A percentile compares a stretch with the other conserved stretches of the same genome.
phyloP scores from a whole-genome alignment of 2,797 vertebrate genomes.

The Echiichthys vipera region DNA sequence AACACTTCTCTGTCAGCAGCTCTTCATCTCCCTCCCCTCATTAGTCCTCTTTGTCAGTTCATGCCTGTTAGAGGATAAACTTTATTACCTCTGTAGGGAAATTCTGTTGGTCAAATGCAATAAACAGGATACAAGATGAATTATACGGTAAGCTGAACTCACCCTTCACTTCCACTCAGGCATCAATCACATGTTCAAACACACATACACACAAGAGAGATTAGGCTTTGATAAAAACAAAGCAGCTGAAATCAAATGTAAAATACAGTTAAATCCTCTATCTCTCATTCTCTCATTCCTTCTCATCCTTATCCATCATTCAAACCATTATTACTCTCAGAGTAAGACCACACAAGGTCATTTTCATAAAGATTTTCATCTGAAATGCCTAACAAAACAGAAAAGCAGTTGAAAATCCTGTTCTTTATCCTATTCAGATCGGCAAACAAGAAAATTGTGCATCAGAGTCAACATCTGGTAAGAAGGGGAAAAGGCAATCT shows the following conservation, averaged over 20 bases:
- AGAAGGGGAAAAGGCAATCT: not conserved
- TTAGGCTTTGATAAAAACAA: constrained; percentile 32
- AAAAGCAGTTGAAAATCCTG: not conserved
- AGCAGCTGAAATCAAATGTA: constrained; percentile 51
- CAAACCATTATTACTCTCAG: not conserved
- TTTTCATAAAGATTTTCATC: not conserved
- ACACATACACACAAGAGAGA: constrained; percentile 1
- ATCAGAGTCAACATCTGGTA: constrained; percentile 14
- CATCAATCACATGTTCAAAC: constrained; percentile 47
- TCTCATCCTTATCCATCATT: not conserved
- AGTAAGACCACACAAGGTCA: not conserved
- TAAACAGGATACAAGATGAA: constrained; percentile 60
- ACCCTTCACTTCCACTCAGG: constrained; percentile 39
- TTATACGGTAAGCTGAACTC: constrained; percentile 57
- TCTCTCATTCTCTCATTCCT: not conserved
- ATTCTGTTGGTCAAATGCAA: constrained; percentile 58
- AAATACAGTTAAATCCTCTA: not conserved
- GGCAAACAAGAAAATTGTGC: not conserved
- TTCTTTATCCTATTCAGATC: not conserved
- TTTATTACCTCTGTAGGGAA: constrained; percentile 61
- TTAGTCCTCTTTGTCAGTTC: constrained; percentile 55
- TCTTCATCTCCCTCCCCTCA: constrained; percentile 60
- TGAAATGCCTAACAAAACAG: not conserved
- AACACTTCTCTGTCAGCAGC: constrained; percentile 33
- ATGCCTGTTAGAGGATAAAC: constrained; percentile 59